A percentile compares a stretch with the other conserved stretches of the same genome.
Conservation (phyloP, 1,140 invertebrate genomes). For the Penaeus chinensis region DNA sequence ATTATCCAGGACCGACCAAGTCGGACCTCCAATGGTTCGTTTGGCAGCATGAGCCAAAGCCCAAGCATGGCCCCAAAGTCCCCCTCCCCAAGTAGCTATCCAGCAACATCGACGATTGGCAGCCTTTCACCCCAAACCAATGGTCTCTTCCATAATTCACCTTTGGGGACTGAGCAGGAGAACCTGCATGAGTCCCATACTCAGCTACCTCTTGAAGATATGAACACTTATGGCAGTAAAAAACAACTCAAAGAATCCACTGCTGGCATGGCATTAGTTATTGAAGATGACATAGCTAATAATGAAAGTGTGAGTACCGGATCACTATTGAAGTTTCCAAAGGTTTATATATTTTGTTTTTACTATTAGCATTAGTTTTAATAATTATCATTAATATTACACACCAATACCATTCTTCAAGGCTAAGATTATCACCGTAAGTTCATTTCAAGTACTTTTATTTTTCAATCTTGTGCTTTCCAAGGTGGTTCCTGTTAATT, state of each 20-base stretch:
- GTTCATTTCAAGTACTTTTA: no score
- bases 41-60: slow-evolving; percentile 52
- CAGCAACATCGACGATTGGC: slow-evolving; percentile 38
- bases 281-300: slow-evolving; percentile 65
- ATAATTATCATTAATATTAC: no score
- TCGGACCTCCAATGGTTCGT: slow-evolving; percentile 55
- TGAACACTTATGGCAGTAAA: slow-evolving; percentile 36
- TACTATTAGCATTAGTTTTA: neutral
- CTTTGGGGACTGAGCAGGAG: slow-evolving; percentile 30
- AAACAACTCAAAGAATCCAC: slow-evolving; percentile 44
- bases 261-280: slow-evolving; percentile 58
- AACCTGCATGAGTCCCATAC: slow-evolving; percentile 39
- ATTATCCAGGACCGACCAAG: slow-evolving; percentile 51
- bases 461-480: no score
- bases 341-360: neutral
- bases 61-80: slow-evolving; percentile 49
- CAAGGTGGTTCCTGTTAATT: no score
- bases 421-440: no score
- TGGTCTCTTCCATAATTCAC: slow-evolving; percentile 36
- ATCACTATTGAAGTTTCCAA: neutral
- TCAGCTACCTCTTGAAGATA: slow-evolving; percentile 21
- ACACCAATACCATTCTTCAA: no score
- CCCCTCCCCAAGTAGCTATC: slow-evolving; percentile 43
- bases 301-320: slow-evolving; percentile 57
- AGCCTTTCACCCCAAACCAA: slow-evolving; percentile 41